Evolutionary conservation across 2,797 vertebrate genomes (phyloP).

Genomic region (Loris lydekkerianus): DNA sequence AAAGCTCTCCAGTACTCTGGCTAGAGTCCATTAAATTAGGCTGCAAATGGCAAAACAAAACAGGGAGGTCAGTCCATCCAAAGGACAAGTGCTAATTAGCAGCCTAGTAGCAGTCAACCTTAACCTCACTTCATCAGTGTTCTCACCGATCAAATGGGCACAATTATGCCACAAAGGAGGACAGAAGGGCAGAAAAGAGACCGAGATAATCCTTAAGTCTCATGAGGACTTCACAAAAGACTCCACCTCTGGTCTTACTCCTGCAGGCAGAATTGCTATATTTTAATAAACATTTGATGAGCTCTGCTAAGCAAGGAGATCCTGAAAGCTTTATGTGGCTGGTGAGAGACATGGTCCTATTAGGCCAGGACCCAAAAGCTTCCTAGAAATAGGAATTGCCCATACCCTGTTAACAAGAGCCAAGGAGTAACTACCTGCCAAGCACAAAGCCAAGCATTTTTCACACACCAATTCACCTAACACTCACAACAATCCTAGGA

Average conservation of each 20-base stretch:
- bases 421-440: neutral
- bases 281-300: constrained; percentile 14
- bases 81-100: neutral
- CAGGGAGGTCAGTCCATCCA: neutral
- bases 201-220: neutral
- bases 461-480: neutral
- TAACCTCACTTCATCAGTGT: neutral
- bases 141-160: neutral
- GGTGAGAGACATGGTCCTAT: neutral
- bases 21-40: neutral
- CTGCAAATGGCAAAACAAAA: neutral
- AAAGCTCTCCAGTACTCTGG: neutral
- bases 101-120: neutral
- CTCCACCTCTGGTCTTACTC: neutral
- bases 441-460: neutral
- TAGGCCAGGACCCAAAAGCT: neutral
- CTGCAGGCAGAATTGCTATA: neutral
- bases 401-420: neutral
- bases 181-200: neutral
- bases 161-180: neutral
- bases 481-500: neutral
- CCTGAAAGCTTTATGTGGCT: neutral
- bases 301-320: neutral
- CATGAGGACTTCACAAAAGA: neutral
- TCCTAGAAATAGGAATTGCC: neutral